Evolutionary conservation across 2,797 vertebrate genomes (phyloP), one percentile per base, ranked within the genome.

Genomic region (Eupleurogrammus muticus): DNA sequence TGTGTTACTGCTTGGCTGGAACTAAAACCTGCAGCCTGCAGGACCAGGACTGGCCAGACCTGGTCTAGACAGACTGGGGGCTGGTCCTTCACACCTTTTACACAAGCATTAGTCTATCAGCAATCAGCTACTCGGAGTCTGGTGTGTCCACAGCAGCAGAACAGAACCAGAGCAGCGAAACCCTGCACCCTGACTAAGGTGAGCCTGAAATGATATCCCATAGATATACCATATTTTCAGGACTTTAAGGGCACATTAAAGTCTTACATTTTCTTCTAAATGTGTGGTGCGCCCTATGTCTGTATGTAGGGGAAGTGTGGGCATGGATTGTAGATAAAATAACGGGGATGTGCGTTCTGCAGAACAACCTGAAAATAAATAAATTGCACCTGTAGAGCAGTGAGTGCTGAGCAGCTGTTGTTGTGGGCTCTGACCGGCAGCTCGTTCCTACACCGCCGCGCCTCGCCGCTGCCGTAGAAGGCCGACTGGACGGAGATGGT

Each of bases 401-500:
- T 97, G 64, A 95, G 88, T 44, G 95, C 94, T 49, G 94, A 93
- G 62, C 98, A 99, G 92, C 89, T 93, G 83, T 70, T 75, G 79
- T 93, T 90, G 35, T 24, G 66, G 55, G 71, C 32, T 24, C 59
- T 17, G 63, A 48, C 69, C 0, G 24, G n/a, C 65, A 82, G 52
- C 52, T 80, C 85, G 34, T 56, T 56, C 2, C 35, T 48, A 59
- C 96, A 97, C 72, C 83, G 75, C 67, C 53, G 87, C 24, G 86
- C 90, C 42, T 64, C 83, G 1, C 84, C 69, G 40, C 80, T 86
- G 63, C 97, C 96, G 0, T 99, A 99, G 90, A 96, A 96, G 10
- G 97, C 97, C 0, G 97, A 93, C 86, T 96, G 96, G 70, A 99
- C 72, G 52, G 97, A 96, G 90, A 99, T 95, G 68, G 96, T 96